phyloP scores from a whole-genome alignment of 2,888 invertebrate genomes.

The Acanthosepion pharaonis region DNA sequence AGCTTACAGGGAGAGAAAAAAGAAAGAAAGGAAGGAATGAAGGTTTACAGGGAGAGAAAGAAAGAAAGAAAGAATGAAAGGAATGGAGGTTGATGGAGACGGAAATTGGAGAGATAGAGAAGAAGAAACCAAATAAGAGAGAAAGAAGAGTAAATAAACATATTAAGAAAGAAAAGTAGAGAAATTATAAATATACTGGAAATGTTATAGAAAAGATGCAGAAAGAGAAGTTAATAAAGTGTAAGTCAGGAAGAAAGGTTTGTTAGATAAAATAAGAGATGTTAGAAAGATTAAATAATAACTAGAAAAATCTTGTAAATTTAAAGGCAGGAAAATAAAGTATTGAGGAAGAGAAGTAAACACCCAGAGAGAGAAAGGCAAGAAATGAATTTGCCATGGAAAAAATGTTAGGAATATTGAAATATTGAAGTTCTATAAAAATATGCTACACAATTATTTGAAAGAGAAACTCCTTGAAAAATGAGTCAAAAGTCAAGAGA shows the following conservation, averaged over 20 bases:
- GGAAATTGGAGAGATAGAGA: background rate
- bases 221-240: no score
- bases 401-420: background rate
- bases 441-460: no score
- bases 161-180: background rate
- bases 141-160: background rate
- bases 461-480: no score
- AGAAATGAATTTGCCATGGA: background rate
- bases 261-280: background rate
- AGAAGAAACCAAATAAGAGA: background rate
- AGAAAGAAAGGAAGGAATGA: no score
- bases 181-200: background rate
- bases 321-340: background rate
- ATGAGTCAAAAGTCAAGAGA: no score
- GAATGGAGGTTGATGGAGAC: background rate
- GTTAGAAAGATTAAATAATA: background rate
- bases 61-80: no score
- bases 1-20: background rate
- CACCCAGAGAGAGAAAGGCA: background rate
- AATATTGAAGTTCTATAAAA: no score
- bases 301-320: background rate
- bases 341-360: background rate
- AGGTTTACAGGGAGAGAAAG: background rate
- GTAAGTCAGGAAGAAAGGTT: no score
- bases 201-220: no score